Conservation (phyloP, 1,140 invertebrate genomes). For the Conus betulinus region DNA sequence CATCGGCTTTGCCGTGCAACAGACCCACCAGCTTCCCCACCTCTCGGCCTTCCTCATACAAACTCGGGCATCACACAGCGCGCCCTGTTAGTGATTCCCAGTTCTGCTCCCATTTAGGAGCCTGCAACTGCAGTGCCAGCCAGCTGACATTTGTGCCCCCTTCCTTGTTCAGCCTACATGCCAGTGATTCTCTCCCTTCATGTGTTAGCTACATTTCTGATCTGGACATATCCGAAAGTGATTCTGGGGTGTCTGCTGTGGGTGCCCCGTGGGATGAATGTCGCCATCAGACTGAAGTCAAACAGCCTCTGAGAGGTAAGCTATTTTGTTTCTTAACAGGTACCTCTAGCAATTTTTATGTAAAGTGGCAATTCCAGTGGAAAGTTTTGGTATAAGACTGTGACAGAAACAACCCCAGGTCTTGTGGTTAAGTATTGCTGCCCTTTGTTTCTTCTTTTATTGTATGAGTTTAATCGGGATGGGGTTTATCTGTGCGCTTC, state of each 20-base stretch:
- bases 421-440: no score
- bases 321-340: no score
- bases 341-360: no score
- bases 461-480: no score
- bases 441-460: no score
- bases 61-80: background rate
- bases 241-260: background rate
- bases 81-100: background rate
- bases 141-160: background rate
- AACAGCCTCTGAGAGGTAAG: background rate
- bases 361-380: no score
- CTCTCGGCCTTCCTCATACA: background rate
- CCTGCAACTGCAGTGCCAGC: background rate
- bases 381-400: no score
- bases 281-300: background rate
- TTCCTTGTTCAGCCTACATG: background rate
- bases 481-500: no score
- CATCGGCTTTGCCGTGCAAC: background rate
- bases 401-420: no score
- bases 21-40: background rate
- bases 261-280: background rate
- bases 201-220: background rate
- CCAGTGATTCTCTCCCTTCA: background rate
- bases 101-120: background rate
- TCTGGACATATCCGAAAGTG: background rate